phyloP scores from a whole-genome alignment of 2,888 invertebrate genomes.

The Mesorhabditis belari region DNA sequence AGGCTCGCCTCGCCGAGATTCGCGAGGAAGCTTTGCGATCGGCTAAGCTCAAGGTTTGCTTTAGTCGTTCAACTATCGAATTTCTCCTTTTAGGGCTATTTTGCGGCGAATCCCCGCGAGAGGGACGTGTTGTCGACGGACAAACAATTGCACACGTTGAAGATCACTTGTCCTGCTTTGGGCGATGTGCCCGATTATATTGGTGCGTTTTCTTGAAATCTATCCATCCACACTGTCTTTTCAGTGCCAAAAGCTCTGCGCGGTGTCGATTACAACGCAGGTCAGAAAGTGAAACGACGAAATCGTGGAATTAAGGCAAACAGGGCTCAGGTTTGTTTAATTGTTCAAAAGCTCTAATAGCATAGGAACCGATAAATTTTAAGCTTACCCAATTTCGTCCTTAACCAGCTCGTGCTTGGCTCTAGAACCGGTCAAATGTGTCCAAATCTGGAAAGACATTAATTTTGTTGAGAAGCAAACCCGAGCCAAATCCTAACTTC shows the following conservation, averaged over 20 bases:
- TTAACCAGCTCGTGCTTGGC: too few species aligned
- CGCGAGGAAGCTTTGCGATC: slow-evolving; percentile 70
- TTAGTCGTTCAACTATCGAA: too few species aligned
- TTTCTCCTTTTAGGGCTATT: slow-evolving; percentile 35
- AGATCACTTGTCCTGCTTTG: slow-evolving; percentile 39
- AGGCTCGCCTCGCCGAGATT: slow-evolving; percentile 90
- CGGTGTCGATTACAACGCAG: slow-evolving; percentile 29
- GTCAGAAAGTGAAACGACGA: slow-evolving; percentile 1
- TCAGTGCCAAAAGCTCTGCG: slow-evolving; percentile 46
- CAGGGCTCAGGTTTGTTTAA: too few species aligned
- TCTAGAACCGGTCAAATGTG: too few species aligned
- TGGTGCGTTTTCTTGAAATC: slow-evolving; percentile 14
- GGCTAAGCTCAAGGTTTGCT: slow-evolving; percentile 21
- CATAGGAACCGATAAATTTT: too few species aligned
- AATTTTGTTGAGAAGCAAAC: too few species aligned
- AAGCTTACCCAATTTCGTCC: too few species aligned
- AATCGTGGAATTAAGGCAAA: too few species aligned
- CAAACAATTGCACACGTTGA: slow-evolving; percentile 36
- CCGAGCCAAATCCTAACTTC: too few species aligned
- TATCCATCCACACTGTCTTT: slow-evolving; percentile 2
- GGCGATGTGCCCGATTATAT: slow-evolving; percentile 51
- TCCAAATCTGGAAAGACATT: too few species aligned
- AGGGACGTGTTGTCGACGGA: slow-evolving; percentile 42
- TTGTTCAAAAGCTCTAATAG: too few species aligned
- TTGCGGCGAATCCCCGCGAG: slow-evolving; percentile 48